These are phyloP conservation scores for Pangasius djambal DNA, from an alignment of 2,797 vertebrate species.

Conservation along the genomic window DNA sequence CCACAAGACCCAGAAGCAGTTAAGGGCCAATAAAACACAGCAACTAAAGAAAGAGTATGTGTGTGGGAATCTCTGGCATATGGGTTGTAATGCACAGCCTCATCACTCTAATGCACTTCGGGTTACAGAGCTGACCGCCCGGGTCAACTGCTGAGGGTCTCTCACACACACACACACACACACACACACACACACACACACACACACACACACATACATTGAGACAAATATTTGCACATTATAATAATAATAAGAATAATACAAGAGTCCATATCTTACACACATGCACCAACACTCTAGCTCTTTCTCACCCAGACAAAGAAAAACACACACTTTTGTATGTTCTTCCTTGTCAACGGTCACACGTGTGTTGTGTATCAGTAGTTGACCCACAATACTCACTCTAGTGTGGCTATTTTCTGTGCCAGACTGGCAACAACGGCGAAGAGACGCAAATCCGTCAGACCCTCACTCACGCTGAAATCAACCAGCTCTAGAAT, in stretches of 20 bases:
- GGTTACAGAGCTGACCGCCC: slow-evolving; percentile 39
- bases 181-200: neutral
- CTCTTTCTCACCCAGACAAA: slow-evolving; percentile 2
- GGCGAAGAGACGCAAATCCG: slow-evolving; percentile 90
- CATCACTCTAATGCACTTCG: slow-evolving; percentile 58
- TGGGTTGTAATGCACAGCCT: slow-evolving; percentile 64
- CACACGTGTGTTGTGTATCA: slow-evolving; percentile 49
- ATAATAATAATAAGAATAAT: neutral
- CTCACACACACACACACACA: slow-evolving; percentile 3
- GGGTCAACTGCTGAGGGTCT: slow-evolving; percentile 31
- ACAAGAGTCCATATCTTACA: neutral
- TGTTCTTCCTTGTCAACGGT: slow-evolving; percentile 65
- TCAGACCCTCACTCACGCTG: slow-evolving; percentile 91
- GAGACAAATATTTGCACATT: neutral
- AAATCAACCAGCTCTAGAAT: slow-evolving; percentile 93
- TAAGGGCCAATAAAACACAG: slow-evolving; percentile 60
- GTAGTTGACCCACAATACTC: slow-evolving; percentile 68
- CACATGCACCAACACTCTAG: neutral
- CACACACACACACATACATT: neutral
- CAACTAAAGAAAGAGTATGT: slow-evolving; percentile 64
- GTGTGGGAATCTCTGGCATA: slow-evolving; percentile 80
- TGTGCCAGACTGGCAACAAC: slow-evolving; percentile 89
- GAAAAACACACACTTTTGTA: neutral
- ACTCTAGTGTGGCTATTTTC: slow-evolving; percentile 90
- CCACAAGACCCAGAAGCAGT: slow-evolving; percentile 54